Conservation (phyloP, 2,113 vertebrate genomes). For the Benitochromis conjunctus region DNA sequence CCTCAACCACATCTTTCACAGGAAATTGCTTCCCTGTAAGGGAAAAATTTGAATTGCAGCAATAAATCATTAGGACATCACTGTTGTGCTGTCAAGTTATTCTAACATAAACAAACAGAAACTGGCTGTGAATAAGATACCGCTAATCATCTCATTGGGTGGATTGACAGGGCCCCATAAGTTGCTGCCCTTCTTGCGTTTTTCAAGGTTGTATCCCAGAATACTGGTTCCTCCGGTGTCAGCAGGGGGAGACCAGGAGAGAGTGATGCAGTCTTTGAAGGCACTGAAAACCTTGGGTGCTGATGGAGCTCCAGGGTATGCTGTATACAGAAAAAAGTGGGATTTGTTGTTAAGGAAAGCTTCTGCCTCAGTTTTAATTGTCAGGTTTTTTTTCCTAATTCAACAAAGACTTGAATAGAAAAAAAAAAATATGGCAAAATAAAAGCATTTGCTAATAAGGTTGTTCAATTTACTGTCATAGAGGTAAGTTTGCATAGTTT, state of each 20-base stretch:
- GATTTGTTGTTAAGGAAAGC: not conserved
- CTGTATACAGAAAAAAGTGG: constrained; percentile 54
- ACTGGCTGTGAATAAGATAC: constrained; percentile 46
- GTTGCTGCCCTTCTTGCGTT: constrained; percentile 84
- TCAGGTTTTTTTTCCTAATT: not conserved
- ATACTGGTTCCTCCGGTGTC: constrained; percentile 77
- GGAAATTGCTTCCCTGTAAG: constrained; percentile 73
- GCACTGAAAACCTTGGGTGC: constrained; percentile 77
- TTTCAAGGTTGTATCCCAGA: constrained; percentile 84
- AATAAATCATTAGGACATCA: not conserved
- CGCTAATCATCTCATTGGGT: constrained; percentile 63
- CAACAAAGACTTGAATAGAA: not conserved
- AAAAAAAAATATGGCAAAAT: not conserved
- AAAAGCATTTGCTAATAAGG: not conserved
- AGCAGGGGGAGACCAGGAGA: constrained; percentile 79
- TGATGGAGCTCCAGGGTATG: constrained; percentile 78
- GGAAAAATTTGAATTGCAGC: not conserved
- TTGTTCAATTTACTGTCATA: fast-evolving
- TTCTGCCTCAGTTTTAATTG: not conserved
- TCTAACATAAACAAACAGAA: not conserved
- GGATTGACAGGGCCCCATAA: constrained; percentile 77
- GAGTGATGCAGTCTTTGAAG: constrained; percentile 75
- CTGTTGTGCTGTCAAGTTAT: not conserved
- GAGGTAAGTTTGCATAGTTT: not conserved
- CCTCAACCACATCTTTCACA: constrained; percentile 76